phyloP scores from a whole-genome alignment of 2,113 vertebrate species.

The Chloebia gouldiae region DNA sequence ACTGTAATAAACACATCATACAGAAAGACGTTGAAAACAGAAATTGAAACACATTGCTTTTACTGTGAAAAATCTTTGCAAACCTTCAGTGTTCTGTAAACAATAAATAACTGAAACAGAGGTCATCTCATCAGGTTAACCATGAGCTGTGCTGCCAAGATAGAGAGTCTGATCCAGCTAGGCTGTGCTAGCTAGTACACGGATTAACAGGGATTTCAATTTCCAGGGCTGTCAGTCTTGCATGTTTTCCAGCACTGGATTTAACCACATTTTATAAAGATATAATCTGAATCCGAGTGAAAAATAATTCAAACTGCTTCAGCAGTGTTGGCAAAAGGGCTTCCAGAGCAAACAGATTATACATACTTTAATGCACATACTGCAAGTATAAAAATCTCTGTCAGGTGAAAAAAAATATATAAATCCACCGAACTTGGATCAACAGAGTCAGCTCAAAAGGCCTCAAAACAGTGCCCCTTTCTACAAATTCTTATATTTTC shows the following conservation, averaged over 20 bases:
- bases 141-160: neutral
- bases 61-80: neutral
- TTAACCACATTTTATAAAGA: constrained; percentile 9
- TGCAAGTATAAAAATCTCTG: neutral
- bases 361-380: neutral
- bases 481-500: neutral
- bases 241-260: neutral
- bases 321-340: neutral
- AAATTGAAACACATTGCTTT: neutral
- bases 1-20: neutral
- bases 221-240: constrained; percentile 7
- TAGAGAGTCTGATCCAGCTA: neutral
- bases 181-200: neutral
- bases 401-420: neutral
- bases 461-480: neutral
- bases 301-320: neutral
- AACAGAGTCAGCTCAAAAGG: neutral
- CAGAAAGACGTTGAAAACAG: neutral
- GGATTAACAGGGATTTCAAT: constrained; percentile 27
- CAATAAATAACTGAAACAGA: constrained; percentile 5
- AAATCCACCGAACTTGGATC: neutral
- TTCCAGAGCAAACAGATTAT: neutral
- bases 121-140: constrained; percentile 17
- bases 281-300: neutral
- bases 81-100: neutral